Base-by-base conservation (phyloP, 2,113 vertebrate genomes). In the Panurus biarmicus region DNA sequence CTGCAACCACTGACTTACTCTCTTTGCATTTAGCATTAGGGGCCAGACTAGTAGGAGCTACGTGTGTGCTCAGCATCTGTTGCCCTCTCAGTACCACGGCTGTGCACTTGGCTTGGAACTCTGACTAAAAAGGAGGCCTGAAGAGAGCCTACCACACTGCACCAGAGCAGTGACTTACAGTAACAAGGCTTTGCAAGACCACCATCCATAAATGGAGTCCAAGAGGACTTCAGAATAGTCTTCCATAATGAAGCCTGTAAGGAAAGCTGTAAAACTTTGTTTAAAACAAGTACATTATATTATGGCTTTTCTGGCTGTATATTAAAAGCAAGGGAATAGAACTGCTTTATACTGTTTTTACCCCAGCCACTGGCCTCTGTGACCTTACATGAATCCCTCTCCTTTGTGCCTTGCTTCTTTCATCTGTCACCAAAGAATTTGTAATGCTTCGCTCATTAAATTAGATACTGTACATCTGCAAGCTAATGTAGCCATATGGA, bases 401-500 rank as follows among this genome's bases (percentile, higher is more conserved):
- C 26, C 64, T 70, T n/a, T 88, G 31, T 87, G 48, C 35, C 61
- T 93, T 76, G 12, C 13, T 94, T 64, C 83, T 58, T 33, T 93
- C 26, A 19, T 72, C 45, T 94, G 19, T 75, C 3, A 5, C 38
- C 19, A 53, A 84, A 57, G 62, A 54, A 42, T 82, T 65, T 87
- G 3, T 85, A 79, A 73, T 70, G 36, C n/a, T 90, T 92, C 85
- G 42, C 56, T 93, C 29, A 21, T 66, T 79, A 85, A 57, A 50
- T 94, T 75, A 61, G 25, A 8, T 85, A 58, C 40, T 78, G 15
- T 89, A 20, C 3, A 1, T 89, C 79, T 4, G 4, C 85, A 69
- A 91, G 64, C 70, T 81, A 58, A 33, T 48, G 21, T 26, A 54
- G 11, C 33, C 29, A 8, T 93, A 85, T 75, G 61, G 53, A 76